Evolutionary conservation across 2,113 vertebrate species (phyloP).

Genomic region (Cyanoramphus novaezelandiae): DNA sequence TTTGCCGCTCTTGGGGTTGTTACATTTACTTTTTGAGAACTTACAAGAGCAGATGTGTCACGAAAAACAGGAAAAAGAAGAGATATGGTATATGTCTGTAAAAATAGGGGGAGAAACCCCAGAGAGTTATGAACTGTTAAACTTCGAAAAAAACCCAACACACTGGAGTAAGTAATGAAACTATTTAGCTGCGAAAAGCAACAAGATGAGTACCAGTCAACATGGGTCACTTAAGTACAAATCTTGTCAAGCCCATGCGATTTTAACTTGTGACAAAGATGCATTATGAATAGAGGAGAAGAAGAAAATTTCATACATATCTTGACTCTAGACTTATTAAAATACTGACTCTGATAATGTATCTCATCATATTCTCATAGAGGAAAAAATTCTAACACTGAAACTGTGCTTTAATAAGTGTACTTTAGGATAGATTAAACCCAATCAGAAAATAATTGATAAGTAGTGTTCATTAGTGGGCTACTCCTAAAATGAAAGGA

Average conservation of each 20-base stretch:
- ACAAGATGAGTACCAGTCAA: not conserved
- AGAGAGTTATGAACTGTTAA: not conserved
- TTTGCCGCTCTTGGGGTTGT: fast-evolving
- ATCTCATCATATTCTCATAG: not conserved
- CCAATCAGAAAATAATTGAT: not conserved
- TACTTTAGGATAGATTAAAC: not conserved
- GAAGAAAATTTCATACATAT: not conserved
- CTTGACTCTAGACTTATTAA: not conserved
- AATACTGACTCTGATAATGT: not conserved
- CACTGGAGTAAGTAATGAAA: not conserved
- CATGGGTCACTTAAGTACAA: not conserved
- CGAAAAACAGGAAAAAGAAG: not conserved
- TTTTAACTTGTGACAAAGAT: not conserved
- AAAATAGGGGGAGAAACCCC: fast-evolving
- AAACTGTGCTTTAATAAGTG: not conserved
- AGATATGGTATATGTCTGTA: not conserved
- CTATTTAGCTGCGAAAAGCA: not conserved
- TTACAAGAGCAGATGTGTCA: not conserved
- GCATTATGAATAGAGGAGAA: not conserved
- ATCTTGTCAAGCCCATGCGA: not conserved
- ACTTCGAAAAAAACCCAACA: not conserved
- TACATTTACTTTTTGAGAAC: not conserved
- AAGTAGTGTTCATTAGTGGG: not conserved
- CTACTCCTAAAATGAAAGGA: not conserved
- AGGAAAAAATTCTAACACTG: not conserved